Percentiles rank a stretch among this genome's conserved stretches.
Evolutionary conservation across 2,888 invertebrate genomes (phyloP).

Genomic region (Yponomeuta evonymella): DNA sequence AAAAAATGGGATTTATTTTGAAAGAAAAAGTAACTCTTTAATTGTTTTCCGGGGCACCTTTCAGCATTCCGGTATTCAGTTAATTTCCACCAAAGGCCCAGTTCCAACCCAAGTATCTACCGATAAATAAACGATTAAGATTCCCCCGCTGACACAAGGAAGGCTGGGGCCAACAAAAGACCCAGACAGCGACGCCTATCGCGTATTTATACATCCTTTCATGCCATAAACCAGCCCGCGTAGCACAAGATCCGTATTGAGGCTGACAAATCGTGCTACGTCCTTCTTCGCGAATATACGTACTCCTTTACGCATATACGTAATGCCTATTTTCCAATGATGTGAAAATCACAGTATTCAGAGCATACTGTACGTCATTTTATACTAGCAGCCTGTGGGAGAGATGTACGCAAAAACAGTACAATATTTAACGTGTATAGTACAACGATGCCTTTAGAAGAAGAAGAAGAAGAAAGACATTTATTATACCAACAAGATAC

Average conservation of each 20-base stretch:
- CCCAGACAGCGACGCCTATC: slow-evolving; percentile 18
- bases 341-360: too few species aligned
- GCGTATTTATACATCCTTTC: slow-evolving; percentile 18
- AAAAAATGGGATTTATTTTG: too few species aligned
- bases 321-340: too few species aligned
- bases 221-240: slow-evolving; percentile 22
- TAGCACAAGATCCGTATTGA: slow-evolving; percentile 24
- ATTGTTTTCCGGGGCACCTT: slow-evolving; percentile 28
- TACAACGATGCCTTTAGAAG: too few species aligned
- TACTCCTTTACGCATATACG: too few species aligned
- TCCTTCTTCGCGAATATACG: neutral
- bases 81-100: too few species aligned
- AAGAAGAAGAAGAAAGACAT: too few species aligned
- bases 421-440: too few species aligned
- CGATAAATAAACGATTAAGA: slow-evolving; percentile 35
- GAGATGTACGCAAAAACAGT: too few species aligned
- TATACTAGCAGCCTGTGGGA: too few species aligned
- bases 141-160: slow-evolving; percentile 27
- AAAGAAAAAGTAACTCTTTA: neutral
- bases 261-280: neutral
- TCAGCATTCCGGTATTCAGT: slow-evolving; percentile 2
- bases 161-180: slow-evolving; percentile 9
- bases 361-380: too few species aligned
- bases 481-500: too few species aligned
- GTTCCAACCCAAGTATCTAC: slow-evolving; percentile 28